Conservation (phyloP, 2,888 invertebrate species). For the Drosophila planitibia region DNA sequence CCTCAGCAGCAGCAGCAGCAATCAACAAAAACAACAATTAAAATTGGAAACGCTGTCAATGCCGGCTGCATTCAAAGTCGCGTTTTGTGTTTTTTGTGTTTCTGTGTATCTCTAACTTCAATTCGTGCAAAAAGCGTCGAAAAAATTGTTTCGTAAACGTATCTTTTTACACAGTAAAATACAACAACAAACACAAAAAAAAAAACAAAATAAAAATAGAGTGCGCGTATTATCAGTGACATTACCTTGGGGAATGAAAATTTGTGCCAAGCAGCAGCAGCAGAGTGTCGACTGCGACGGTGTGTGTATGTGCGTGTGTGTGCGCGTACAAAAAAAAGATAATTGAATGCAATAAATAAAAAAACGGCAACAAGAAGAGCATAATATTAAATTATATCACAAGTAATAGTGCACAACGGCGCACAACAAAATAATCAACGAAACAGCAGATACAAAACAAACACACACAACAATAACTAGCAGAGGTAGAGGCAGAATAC, state of each 20-base stretch:
- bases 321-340: constrained; percentile 51
- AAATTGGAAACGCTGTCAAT: constrained; percentile 61
- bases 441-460: constrained; percentile 68
- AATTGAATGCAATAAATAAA: constrained; percentile 71
- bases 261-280: constrained; percentile 48
- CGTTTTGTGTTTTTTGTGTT: constrained; percentile 46
- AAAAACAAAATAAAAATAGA: constrained; percentile 23
- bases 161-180: constrained; percentile 41
- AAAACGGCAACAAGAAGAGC: constrained; percentile 38
- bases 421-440: constrained; percentile 71
- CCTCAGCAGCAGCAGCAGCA: constrained; percentile 7
- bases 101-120: constrained; percentile 40
- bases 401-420: constrained; percentile 55
- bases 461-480: constrained; percentile 48
- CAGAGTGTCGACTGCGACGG: constrained; percentile 13
- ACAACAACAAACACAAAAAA: neutral
- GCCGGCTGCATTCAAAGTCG: constrained; percentile 62
- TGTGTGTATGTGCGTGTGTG: constrained; percentile 27
- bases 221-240: constrained; percentile 67
- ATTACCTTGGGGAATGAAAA: constrained; percentile 67
- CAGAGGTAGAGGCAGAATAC: constrained; percentile 52
- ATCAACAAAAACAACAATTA: constrained; percentile 29
- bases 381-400: constrained; percentile 61
- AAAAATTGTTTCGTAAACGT: constrained; percentile 46
- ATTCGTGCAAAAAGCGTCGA: constrained; percentile 38